Evolutionary conservation across 1,140 invertebrate species (phyloP).

Genomic region (Tetragonula clypearis): DNA sequence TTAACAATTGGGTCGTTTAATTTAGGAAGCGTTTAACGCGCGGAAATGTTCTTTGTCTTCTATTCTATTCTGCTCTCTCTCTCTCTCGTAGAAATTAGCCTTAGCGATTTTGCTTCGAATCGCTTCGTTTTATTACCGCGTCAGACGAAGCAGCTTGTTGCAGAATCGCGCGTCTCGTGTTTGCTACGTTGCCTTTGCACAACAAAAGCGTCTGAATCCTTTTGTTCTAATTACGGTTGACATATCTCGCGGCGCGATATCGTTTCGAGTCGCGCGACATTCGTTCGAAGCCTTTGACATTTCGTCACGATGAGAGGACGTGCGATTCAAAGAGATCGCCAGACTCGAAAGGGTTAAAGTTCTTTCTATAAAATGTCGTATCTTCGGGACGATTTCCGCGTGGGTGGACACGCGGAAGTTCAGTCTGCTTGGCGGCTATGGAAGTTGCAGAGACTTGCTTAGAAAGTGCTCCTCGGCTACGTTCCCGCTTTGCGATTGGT

Average conservation of each 20-base stretch:
- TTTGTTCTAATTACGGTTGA: too few species aligned
- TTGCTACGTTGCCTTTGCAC: too few species aligned
- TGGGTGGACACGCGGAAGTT: not conserved
- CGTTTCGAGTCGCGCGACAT: too few species aligned
- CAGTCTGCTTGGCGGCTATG: not conserved
- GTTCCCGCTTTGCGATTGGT: not conserved
- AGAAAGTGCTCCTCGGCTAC: slow-evolving; percentile 36
- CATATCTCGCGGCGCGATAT: too few species aligned
- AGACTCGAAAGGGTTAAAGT: not conserved
- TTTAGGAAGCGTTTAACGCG: slow-evolving; percentile 14
- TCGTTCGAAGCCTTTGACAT: too few species aligned
- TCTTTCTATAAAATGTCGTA: not conserved
- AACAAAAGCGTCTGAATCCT: too few species aligned
- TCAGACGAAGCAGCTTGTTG: not conserved
- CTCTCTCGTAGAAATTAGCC: slow-evolving; percentile 6
- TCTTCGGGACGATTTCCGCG: not conserved
- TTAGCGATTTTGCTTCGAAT: not conserved
- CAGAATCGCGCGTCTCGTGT: too few species aligned
- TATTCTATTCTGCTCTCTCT: not conserved
- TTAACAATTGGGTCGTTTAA: not conserved
- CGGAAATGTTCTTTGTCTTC: not conserved
- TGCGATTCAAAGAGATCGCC: too few species aligned
- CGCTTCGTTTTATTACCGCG: not conserved
- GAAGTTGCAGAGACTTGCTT: slow-evolving; percentile 40
- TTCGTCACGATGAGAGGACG: too few species aligned